These are phyloP conservation scores for Mesoclemmys tuberculata DNA, from an alignment of 2,113 vertebrate species.

Conservation along the genomic window DNA sequence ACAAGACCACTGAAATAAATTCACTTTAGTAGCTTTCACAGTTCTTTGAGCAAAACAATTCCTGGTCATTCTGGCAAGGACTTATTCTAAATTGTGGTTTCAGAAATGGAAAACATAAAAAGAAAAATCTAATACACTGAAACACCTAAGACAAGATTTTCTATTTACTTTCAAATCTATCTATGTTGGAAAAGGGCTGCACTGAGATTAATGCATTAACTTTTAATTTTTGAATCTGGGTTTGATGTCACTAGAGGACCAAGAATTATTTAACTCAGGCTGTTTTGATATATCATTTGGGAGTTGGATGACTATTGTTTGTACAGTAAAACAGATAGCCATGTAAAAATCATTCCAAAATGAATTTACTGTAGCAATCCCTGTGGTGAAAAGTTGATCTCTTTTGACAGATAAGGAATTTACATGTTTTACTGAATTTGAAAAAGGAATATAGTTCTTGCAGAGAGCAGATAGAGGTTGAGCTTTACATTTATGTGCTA, in stretches of 20 bases:
- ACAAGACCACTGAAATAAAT: slow-evolving; percentile 60
- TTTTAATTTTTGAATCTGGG: slow-evolving; percentile 65
- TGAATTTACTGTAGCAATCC: slow-evolving; percentile 52
- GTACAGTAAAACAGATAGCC: slow-evolving; percentile 46
- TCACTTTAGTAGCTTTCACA: slow-evolving; percentile 61
- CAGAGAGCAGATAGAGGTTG: slow-evolving; percentile 32
- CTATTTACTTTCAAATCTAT: slow-evolving; percentile 66
- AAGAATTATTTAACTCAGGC: slow-evolving; percentile 69
- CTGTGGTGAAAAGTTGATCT: slow-evolving; percentile 32
- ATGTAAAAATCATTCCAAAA: slow-evolving; percentile 67
- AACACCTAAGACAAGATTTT: slow-evolving; percentile 56
- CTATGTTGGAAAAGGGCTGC: slow-evolving; percentile 56
- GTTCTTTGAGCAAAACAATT: slow-evolving; percentile 70
- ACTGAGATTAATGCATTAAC: slow-evolving; percentile 61
- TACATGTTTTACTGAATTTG: slow-evolving; percentile 59
- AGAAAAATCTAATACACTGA: slow-evolving; percentile 55
- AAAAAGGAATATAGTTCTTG: slow-evolving; percentile 20
- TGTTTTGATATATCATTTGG: slow-evolving; percentile 51
- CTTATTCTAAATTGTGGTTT: slow-evolving; percentile 61
- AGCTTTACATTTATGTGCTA: slow-evolving; percentile 40
- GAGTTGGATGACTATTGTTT: slow-evolving; percentile 50
- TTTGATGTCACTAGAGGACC: slow-evolving; percentile 39
- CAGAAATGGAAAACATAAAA: slow-evolving; percentile 45
- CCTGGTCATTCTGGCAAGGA: slow-evolving; percentile 41
- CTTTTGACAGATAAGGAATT: slow-evolving; percentile 56